These are phyloP conservation scores for Pampusana beccarii DNA, from an alignment of 2,113 vertebrate species.

Conservation along the genomic window DNA sequence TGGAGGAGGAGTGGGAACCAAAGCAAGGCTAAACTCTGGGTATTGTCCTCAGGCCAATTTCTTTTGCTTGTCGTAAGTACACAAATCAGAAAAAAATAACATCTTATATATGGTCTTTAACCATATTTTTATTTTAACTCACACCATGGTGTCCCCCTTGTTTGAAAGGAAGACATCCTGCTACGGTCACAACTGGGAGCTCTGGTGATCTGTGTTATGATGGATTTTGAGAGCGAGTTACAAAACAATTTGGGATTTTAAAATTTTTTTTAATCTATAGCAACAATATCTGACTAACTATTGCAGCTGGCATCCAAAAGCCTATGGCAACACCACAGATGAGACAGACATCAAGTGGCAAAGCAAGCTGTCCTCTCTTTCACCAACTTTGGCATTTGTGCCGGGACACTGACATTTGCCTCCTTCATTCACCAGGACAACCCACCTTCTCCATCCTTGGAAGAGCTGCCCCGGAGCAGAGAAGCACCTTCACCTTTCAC, in stretches of 20 bases:
- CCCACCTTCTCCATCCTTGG: not conserved
- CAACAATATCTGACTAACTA: not conserved
- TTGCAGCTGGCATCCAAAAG: conserved; percentile 7
- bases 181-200: not conserved
- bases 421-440: not conserved
- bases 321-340: not conserved
- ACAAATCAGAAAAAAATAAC: not conserved
- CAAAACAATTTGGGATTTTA: not conserved
- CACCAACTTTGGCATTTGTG: not conserved
- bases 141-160: not conserved
- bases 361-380: conserved; percentile 34
- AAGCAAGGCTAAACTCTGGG: not conserved
- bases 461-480: not conserved
- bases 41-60: not conserved
- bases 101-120: not conserved
- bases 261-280: not conserved
- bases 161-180: not conserved
- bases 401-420: not conserved
- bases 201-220: not conserved
- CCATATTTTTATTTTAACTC: not conserved
- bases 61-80: not conserved
- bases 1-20: not conserved
- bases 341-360: conserved; percentile 21
- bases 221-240: not conserved
- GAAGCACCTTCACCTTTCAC: not conserved